These are phyloP conservation scores for Thera britannica DNA, from an alignment of 2,888 invertebrate genomes.

Conservation along the genomic window DNA sequence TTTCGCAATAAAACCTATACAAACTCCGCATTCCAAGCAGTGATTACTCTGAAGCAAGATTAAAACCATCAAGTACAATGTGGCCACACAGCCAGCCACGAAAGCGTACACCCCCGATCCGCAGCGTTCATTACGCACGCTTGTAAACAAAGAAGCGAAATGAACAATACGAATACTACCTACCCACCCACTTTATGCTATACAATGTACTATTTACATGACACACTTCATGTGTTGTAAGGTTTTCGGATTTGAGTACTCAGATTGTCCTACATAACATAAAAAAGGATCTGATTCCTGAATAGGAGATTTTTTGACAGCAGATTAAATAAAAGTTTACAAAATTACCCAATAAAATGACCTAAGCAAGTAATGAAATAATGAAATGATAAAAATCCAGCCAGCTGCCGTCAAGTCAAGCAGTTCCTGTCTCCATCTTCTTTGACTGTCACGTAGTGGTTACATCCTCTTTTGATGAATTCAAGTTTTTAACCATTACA, in stretches of 20 bases:
- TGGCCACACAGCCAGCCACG: slow-evolving; percentile 24
- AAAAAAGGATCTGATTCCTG: too few species aligned
- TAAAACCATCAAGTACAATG: slow-evolving; percentile 18
- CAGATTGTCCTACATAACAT: too few species aligned
- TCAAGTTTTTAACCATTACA: too few species aligned
- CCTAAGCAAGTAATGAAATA: too few species aligned
- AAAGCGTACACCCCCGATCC: slow-evolving; percentile 45
- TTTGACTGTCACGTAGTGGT: too few species aligned
- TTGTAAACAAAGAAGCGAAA: slow-evolving; percentile 52
- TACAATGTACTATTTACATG: slow-evolving; percentile 1
- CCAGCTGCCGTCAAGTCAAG: too few species aligned
- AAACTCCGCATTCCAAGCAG: background rate
- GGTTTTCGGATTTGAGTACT: background rate
- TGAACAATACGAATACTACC: slow-evolving; percentile 42
- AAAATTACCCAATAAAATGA: too few species aligned
- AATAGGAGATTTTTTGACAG: too few species aligned
- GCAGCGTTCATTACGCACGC: slow-evolving; percentile 50
- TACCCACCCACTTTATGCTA: background rate
- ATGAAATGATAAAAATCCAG: too few species aligned
- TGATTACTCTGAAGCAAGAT: slow-evolving; percentile 14
- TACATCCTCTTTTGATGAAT: too few species aligned
- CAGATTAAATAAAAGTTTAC: too few species aligned
- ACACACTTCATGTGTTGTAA: background rate
- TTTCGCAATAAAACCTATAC: background rate
- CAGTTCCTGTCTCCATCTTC: too few species aligned